A percentile compares a stretch with the other conserved stretches of the same genome.
These are phyloP conservation scores for Erythrocebus patas DNA, from an alignment of 2,113 vertebrate genomes.

Conservation along the genomic window DNA sequence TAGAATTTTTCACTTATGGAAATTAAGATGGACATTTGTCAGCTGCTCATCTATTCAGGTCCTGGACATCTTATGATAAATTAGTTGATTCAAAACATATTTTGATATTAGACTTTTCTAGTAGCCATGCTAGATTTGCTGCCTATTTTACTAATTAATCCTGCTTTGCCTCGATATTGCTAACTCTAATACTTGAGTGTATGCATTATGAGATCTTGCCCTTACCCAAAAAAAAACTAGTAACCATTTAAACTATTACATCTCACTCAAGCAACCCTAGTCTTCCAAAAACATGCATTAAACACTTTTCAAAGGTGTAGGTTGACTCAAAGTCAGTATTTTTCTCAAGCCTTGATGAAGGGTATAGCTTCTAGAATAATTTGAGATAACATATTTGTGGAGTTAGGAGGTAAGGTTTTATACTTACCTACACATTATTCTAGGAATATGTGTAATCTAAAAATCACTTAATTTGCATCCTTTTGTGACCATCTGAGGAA, in stretches of 20 bases:
- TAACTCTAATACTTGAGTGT: neutral
- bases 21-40: neutral
- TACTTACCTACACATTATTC: neutral
- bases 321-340: neutral
- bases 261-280: neutral
- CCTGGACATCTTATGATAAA: neutral
- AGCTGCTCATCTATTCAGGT: neutral
- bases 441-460: neutral
- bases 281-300: neutral
- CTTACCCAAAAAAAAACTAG: neutral
- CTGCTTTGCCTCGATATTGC: neutral
- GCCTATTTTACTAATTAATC: neutral
- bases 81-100: neutral
- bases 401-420: neutral
- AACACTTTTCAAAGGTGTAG: neutral
- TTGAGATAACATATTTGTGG: neutral
- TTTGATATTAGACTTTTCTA: accelerated
- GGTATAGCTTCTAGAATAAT: neutral
- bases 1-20: neutral
- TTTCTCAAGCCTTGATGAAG: neutral
- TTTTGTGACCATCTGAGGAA: neutral
- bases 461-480: neutral
- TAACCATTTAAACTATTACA: neutral
- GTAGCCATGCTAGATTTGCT: no score
- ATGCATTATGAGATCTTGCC: neutral